Conservation (phyloP, 2,888 invertebrate species). For the Alloscopus bannaensis region DNA sequence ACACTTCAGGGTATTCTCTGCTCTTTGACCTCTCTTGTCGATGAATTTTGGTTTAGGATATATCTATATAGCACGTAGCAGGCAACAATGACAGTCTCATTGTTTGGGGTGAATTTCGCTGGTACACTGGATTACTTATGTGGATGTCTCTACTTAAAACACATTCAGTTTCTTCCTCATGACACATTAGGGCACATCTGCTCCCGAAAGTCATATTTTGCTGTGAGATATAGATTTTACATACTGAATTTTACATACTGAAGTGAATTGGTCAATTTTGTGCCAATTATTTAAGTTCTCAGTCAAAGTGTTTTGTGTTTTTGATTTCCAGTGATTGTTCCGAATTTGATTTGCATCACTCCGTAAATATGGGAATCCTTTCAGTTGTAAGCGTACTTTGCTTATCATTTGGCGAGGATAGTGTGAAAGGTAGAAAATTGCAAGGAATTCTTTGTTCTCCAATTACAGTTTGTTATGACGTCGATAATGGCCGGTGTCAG, state of each 20-base stretch:
- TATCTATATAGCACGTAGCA: neutral
- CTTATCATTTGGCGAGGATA: too few relatives aligned
- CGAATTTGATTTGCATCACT: too few relatives aligned
- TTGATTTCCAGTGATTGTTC: too few relatives aligned
- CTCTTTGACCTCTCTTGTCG: slow-evolving; percentile 49
- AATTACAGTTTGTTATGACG: slow-evolving; percentile 12
- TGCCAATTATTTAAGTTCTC: neutral
- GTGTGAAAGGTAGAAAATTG: slow-evolving; percentile 5
- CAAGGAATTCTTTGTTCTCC: neutral
- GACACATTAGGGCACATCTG: slow-evolving; percentile 28
- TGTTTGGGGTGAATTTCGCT: slow-evolving; percentile 38
- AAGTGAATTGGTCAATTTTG: neutral
- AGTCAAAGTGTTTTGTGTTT: neutral
- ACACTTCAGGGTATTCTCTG: slow-evolving; percentile 40
- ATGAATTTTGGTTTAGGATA: slow-evolving; percentile 37
- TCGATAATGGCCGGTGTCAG: slow-evolving; percentile 7
- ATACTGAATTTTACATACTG: too few relatives aligned
- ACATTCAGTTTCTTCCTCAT: slow-evolving; percentile 47
- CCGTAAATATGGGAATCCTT: too few relatives aligned
- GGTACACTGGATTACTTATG: slow-evolving; percentile 35
- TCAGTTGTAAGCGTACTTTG: slow-evolving; percentile 2
- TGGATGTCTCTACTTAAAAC: slow-evolving; percentile 15
- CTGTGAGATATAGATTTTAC: neutral
- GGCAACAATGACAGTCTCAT: slow-evolving; percentile 2
- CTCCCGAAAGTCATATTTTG: neutral